These are phyloP conservation scores for Aphidius colemani DNA, from an alignment of 2,888 invertebrate genomes.

Conservation along the genomic window DNA sequence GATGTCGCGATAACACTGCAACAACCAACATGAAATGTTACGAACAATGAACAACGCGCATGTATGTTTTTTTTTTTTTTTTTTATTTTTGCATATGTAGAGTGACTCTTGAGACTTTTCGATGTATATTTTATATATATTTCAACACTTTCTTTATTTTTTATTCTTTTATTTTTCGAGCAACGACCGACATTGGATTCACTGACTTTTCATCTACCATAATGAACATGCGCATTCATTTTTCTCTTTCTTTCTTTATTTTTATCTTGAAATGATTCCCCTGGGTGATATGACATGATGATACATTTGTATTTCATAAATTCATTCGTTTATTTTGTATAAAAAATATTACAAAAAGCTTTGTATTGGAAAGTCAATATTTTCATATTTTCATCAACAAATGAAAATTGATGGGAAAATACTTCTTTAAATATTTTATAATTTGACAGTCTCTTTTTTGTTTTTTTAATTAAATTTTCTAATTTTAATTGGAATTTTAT, in stretches of 20 bases:
- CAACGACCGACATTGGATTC: neutral
- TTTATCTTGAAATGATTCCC: neutral
- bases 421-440: too few relatives aligned
- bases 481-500: too few relatives aligned
- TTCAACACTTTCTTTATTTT: conserved; percentile 12
- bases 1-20: conserved; percentile 48
- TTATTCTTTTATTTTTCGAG: neutral
- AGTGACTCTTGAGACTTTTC: neutral
- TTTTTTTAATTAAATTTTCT: too few relatives aligned
- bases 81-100: conserved; percentile 6
- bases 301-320: too few relatives aligned
- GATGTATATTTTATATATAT: conserved; percentile 9
- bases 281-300: too few relatives aligned
- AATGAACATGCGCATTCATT: neutral
- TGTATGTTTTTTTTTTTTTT: conserved; percentile 20
- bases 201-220: neutral
- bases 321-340: too few relatives aligned
- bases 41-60: conserved; percentile 35
- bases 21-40: conserved; percentile 39
- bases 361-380: neutral
- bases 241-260: neutral
- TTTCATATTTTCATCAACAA: neutral
- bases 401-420: neutral
- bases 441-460: too few relatives aligned
- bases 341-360: neutral